Percentiles rank a stretch among this genome's conserved stretches.
phyloP scores from a whole-genome alignment of 2,888 invertebrate species.

The Lepidochitona cinerea region DNA sequence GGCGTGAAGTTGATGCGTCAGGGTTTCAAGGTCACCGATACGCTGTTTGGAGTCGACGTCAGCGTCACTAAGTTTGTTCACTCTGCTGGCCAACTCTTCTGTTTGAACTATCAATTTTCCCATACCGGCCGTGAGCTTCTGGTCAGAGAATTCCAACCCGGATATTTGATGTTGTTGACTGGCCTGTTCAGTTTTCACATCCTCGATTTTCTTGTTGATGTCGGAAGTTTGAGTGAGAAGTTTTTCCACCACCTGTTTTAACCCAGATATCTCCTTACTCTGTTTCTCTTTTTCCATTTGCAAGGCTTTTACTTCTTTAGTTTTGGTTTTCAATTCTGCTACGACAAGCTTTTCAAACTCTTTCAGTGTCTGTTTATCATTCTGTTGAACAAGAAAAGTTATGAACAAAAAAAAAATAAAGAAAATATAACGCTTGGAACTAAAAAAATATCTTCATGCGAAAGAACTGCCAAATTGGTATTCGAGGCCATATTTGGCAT shows the following conservation, averaged over 20 bases:
- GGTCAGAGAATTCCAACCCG: neutral
- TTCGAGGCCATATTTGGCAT: too few species aligned
- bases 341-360: neutral
- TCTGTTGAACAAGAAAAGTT: neutral
- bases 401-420: too few species aligned
- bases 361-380: neutral
- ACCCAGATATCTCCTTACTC: neutral
- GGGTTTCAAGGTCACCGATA: neutral
- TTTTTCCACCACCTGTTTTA: neutral
- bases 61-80: neutral
- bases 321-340: neutral
- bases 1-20: neutral
- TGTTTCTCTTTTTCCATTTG: neutral
- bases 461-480: too few species aligned
- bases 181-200: neutral
- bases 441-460: too few species aligned
- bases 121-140: neutral
- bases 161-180: neutral
- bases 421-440: too few species aligned
- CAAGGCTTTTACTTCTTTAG: neutral
- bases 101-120: neutral
- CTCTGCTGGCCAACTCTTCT: neutral
- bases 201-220: neutral
- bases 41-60: neutral
- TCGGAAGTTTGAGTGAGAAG: neutral